Evolutionary conservation across 2,888 invertebrate genomes (phyloP).

Genomic region (Trilocha varians): DNA sequence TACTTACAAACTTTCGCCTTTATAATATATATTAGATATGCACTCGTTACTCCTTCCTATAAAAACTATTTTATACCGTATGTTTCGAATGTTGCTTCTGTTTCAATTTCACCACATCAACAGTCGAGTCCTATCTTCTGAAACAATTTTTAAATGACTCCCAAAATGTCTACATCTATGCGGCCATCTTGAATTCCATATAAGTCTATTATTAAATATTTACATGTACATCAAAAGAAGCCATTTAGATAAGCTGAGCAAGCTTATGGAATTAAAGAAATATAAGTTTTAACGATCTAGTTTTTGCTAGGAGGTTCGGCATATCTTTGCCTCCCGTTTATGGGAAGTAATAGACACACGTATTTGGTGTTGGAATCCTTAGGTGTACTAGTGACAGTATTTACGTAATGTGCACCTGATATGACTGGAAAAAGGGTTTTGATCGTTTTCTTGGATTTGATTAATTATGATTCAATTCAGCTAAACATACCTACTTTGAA

Average conservation of each 20-base stretch:
- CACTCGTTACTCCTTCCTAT: too few species aligned
- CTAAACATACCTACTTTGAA: too few species aligned
- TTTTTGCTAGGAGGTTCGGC: conserved; percentile 32
- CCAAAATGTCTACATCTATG: not conserved
- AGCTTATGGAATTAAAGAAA: conserved; percentile 24
- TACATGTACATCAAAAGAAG: conserved; percentile 18
- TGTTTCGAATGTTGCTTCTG: not conserved
- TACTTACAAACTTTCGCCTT: too few species aligned
- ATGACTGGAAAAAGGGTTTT: conserved; percentile 46
- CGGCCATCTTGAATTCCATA: not conserved
- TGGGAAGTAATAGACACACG: conserved; percentile 53
- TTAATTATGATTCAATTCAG: too few species aligned
- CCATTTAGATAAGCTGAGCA: conserved; percentile 31
- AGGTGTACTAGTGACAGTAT: conserved; percentile 62
- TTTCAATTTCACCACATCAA: not conserved
- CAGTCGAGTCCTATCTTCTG: not conserved
- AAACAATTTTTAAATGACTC: not conserved
- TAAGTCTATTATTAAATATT: not conserved
- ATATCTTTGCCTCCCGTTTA: conserved; percentile 55
- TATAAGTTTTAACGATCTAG: conserved; percentile 14
- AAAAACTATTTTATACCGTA: too few species aligned
- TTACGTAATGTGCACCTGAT: conserved; percentile 42
- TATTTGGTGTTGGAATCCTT: conserved; percentile 65
- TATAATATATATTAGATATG: too few species aligned
- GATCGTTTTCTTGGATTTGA: too few species aligned